A percentile compares a stretch with the other conserved stretches of the same genome.
These are phyloP conservation scores for Liparis tanakae DNA, from an alignment of 2,797 vertebrate species.

Conservation along the genomic window DNA sequence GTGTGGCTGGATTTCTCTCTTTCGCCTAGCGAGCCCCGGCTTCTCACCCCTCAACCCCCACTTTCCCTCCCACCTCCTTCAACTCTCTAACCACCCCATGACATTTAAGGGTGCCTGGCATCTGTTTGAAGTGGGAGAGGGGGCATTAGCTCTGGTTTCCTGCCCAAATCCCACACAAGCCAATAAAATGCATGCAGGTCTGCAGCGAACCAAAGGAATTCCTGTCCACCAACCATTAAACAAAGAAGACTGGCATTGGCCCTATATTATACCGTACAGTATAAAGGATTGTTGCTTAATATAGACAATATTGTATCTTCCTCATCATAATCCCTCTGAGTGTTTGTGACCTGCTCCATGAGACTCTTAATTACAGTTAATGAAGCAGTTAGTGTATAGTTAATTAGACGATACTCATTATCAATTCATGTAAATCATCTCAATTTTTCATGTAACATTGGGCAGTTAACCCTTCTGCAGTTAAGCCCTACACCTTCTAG, in stretches of 20 bases:
- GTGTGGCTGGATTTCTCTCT: conserved; percentile 67
- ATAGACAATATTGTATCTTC: background rate
- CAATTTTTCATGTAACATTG: conserved; percentile 11
- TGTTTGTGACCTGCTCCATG: background rate
- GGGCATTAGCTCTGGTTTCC: conserved; percentile 86
- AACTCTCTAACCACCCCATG: conserved; percentile 77
- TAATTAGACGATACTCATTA: conserved; percentile 37
- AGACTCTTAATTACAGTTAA: conserved; percentile 30
- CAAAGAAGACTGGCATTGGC: conserved; percentile 71
- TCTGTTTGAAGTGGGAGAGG: conserved; percentile 84
- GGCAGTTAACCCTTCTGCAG: conserved; percentile 17
- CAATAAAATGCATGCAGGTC: conserved; percentile 80
- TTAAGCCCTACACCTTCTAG: conserved; percentile 42
- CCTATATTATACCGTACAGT: conserved; percentile 37
- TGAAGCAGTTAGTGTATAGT: conserved; percentile 16
- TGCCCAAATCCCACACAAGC: conserved; percentile 83
- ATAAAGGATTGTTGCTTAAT: conserved; percentile 14
- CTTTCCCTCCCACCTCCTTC: conserved; percentile 54
- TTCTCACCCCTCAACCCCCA: conserved; percentile 48
- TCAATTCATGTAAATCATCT: conserved; percentile 22
- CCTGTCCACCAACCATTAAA: conserved; percentile 72
- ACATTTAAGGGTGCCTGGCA: conserved; percentile 84
- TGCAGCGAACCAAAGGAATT: conserved; percentile 76
- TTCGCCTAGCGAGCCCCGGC: conserved; percentile 41
- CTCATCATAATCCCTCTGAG: conserved; percentile 9